These are phyloP conservation scores for Cantharis rustica DNA, from an alignment of 2,888 invertebrate genomes.

Conservation along the genomic window DNA sequence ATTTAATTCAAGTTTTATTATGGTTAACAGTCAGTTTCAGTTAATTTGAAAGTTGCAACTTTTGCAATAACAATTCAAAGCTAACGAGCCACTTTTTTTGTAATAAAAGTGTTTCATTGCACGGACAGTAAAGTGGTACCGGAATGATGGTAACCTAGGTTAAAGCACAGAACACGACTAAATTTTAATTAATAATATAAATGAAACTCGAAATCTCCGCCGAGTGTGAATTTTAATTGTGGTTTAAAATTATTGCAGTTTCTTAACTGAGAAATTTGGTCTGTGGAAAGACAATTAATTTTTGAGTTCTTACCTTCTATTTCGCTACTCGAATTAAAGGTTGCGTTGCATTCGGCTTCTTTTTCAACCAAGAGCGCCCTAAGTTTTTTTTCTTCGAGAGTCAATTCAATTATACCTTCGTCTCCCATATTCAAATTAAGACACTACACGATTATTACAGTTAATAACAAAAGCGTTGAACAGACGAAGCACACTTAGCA, in stretches of 20 bases:
- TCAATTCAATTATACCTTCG: constrained; percentile 17
- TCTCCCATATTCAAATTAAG: constrained; percentile 12
- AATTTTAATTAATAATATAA: background rate
- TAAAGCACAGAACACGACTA: background rate
- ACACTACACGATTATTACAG: background rate
- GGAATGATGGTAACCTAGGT: background rate
- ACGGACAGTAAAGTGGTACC: background rate
- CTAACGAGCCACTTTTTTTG: background rate
- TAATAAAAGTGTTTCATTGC: background rate
- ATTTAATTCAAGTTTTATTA: too few relatives aligned
- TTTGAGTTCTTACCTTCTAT: constrained; percentile 14
- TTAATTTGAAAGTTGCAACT: background rate
- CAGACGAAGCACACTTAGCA: background rate
- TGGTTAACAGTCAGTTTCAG: background rate
- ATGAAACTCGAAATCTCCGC: background rate
- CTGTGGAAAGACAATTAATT: background rate
- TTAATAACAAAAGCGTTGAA: background rate
- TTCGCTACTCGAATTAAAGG: constrained; percentile 10
- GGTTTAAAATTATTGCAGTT: background rate
- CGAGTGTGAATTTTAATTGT: background rate
- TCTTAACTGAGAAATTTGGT: too few relatives aligned
- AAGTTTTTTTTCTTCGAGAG: constrained; percentile 10
- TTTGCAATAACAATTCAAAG: background rate
- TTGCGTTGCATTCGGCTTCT: constrained; percentile 17
- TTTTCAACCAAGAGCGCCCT: constrained; percentile 10